Evolutionary conservation across 1,140 invertebrate species (phyloP).

Genomic region (Physella acuta): DNA sequence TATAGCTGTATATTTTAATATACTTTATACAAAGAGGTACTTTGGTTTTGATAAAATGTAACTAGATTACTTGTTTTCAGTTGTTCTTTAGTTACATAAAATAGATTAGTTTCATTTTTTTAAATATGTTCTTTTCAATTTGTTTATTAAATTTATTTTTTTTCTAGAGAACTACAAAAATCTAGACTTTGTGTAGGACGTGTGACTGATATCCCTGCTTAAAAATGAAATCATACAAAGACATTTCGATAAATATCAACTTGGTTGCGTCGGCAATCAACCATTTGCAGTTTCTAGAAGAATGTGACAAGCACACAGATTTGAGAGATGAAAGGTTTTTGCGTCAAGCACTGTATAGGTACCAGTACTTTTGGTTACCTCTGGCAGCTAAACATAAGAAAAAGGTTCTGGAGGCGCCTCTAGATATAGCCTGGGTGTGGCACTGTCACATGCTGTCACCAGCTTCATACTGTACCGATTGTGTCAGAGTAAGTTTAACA

Average conservation of each 20-base stretch:
- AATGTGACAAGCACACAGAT: conserved; percentile 1
- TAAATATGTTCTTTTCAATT: no score
- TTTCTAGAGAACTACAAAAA: no score
- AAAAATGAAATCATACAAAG: not conserved
- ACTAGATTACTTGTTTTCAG: no score
- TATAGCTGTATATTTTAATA: no score
- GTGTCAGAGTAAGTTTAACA: conserved; percentile 40
- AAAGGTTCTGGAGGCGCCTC: conserved; percentile 54
- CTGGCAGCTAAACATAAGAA: conserved; percentile 49
- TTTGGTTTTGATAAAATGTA: no score
- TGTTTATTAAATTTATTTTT: no score
- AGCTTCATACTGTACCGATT: conserved; percentile 58
- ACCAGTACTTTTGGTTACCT: conserved; percentile 62
- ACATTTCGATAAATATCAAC: not conserved
- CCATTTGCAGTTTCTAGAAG: conserved; percentile 19
- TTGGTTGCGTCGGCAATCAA: not conserved
- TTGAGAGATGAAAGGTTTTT: conserved; percentile 38
- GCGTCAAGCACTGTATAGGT: conserved; percentile 57
- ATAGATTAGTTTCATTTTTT: no score
- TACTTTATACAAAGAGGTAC: no score
- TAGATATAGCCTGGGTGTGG: conserved; percentile 65
- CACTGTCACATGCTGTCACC: conserved; percentile 63
- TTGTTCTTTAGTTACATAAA: no score
- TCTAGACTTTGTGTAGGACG: no score
- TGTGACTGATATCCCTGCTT: no score